phyloP scores from a whole-genome alignment of 2,113 vertebrate genomes.

The Pteruthius melanotis region DNA sequence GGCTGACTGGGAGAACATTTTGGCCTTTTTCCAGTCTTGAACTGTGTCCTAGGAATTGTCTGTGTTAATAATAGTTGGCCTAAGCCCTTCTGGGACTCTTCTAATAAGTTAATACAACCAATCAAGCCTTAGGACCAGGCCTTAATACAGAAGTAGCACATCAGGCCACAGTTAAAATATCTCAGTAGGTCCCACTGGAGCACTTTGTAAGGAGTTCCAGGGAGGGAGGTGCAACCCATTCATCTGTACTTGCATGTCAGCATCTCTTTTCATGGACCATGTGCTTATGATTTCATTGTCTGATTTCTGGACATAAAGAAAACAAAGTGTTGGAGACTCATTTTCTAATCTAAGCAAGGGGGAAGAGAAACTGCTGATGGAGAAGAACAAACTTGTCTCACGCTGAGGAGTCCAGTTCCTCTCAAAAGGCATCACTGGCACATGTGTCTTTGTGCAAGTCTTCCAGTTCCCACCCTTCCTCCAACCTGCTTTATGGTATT shows the following conservation, averaged over 20 bases:
- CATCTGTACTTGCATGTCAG: not conserved
- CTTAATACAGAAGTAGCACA: not conserved
- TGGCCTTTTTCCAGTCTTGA: not conserved
- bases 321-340: not conserved
- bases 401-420: not conserved
- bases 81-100: not conserved
- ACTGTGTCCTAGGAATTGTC: not conserved
- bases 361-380: constrained; percentile 18
- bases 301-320: not conserved
- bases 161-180: not conserved
- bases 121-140: not conserved
- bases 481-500: not conserved
- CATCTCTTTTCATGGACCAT: not conserved
- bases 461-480: not conserved
- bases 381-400: not conserved
- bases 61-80: not conserved
- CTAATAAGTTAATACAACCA: not conserved
- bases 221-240: not conserved
- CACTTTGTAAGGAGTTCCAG: not conserved
- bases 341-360: not conserved
- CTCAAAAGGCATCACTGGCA: not conserved
- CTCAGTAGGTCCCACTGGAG: not conserved
- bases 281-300: not conserved
- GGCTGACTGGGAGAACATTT: accelerated
- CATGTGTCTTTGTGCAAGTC: not conserved